These are phyloP conservation scores for Halichoeres trimaculatus DNA, from an alignment of 2,113 vertebrate species.

Conservation along the genomic window DNA sequence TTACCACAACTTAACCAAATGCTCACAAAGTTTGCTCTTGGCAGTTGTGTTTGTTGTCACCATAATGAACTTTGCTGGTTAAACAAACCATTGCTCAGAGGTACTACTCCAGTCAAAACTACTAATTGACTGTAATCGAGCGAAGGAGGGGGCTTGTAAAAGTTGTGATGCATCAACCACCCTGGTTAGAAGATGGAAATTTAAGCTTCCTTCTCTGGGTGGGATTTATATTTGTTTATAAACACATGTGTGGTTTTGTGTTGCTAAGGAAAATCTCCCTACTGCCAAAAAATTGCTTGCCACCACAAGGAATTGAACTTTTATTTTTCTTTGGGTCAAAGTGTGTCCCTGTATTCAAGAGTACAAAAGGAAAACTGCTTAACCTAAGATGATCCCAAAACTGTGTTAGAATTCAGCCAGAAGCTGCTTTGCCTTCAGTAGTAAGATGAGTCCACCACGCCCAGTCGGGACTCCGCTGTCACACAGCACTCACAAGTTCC, in stretches of 20 bases:
- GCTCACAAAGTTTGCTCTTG: conserved; percentile 28
- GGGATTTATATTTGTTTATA: conserved; percentile 42
- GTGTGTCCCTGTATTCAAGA: not conserved
- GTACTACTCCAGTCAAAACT: conserved; percentile 34
- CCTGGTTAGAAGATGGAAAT: conserved; percentile 39
- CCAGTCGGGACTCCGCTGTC: conserved; percentile 10
- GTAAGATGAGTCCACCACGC: conserved; percentile 8
- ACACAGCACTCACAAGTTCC: not conserved
- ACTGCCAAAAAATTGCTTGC: conserved; percentile 22
- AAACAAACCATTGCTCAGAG: conserved; percentile 12
- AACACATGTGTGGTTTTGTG: conserved; percentile 46
- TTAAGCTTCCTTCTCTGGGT: conserved; percentile 30
- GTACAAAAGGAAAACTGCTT: not conserved
- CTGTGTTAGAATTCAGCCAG: conserved; percentile 3
- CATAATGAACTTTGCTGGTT: conserved; percentile 4
- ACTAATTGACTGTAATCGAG: conserved; percentile 46
- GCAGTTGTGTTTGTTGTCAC: conserved; percentile 29
- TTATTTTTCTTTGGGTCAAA: not conserved
- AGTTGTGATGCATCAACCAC: conserved; percentile 28
- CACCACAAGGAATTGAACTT: conserved; percentile 36
- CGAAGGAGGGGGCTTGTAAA: conserved; percentile 46
- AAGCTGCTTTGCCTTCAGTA: not conserved
- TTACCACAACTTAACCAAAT: conserved; percentile 30
- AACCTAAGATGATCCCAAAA: not conserved
- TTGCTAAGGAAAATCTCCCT: conserved; percentile 20